Base-by-base conservation (phyloP, 2,888 invertebrate species). In the Resseliella maxima region DNA sequence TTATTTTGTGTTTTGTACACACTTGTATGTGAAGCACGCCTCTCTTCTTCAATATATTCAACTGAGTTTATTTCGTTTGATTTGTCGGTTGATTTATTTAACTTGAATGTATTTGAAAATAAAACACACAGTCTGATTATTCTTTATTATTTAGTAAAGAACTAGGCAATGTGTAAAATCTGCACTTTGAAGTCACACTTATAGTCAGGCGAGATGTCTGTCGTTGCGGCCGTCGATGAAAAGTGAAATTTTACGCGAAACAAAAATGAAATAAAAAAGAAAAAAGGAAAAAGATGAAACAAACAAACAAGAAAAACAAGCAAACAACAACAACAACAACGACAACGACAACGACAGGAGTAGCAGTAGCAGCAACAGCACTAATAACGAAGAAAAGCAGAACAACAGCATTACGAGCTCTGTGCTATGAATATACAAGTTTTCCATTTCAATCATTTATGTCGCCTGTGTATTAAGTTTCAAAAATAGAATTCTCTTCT, bases 141-240 rank as follows among this genome's bases (percentile, higher is more conserved):
- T 50, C 31, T 72, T 72, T 31, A 72, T 72, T 72, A 72, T 72
- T 72, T 12, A 72, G 31, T 72, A n/a, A 72, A n/a, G n/a, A 72
- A 72, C 27, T 27, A 72, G 72, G 72, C 72, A 72, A 31, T 72
- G 72, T 72, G 72, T 72, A 72, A 72, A 31, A 72, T 72, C 15
- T 72, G n/a, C 38, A 83, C 83, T 83, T 83, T 83, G 83, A 83
- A 83, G 83, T 83, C 38, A 83, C 36, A 38, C 72, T 72, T 72
- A 72, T 72, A 72, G 72, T 8, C n/a, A 18, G 46, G 2, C 18
- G 46, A 12, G 72, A 12, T 41, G 41, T 41, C 50, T 50, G 50
- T 50, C 59, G 24, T 59, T 24, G 59, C n/a, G n/a, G 59, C 59
- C 24, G 59, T 24, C 59, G 59, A 59, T 59, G 59, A 59, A 59